Base-by-base conservation (phyloP, 2,888 invertebrate species). In the Notocelia uddmanniana region DNA sequence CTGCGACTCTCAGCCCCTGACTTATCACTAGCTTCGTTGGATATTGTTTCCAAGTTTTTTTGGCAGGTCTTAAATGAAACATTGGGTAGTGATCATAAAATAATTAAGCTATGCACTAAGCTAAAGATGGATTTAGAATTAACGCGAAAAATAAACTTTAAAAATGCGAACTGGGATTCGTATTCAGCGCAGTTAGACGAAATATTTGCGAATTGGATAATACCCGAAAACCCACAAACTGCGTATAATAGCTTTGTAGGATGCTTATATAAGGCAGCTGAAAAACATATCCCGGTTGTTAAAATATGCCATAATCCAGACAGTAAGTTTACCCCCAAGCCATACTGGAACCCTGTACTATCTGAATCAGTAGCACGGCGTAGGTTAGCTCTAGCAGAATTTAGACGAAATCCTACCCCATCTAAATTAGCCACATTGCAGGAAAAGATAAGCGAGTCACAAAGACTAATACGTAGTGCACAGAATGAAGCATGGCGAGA, bases 331-430 rank as follows among this genome's bases (percentile, higher is more conserved):
- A 63, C 5, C 0, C 77, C 78, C 0, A 80, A 79, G 71, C 64
- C 73, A 8, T 82, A 79, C 58, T 82, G 80, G 80, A 75, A 69
- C 48, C 8, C 69, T 21, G 45, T 58, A 5, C 21, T 80, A 15
- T 80, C 80, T 3, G 75, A 74, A 70, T 41, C 60, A 15, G 74
- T 80, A 3, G 79, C 78, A 3, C 62, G 76, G 64, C 75, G 79
- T 10, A 57, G 77, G 13, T 48, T 76, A 19, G 76, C 78, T 0
- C 37, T 80, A 8, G 18, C 75, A 1, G 45, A 48, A n/a, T 80
- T 81, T 62, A 73, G 80, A 59, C 54, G 71, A 13, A 78, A 77
- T 50, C 79, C 80, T 0, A 74, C 75, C 6, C 79, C 79, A 0
- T 5, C 41, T 1, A 80, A 80, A 68, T 45, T 74, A 1, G 34